phyloP scores from a whole-genome alignment of 1,140 invertebrate species.

The Sycobia sp. region DNA sequence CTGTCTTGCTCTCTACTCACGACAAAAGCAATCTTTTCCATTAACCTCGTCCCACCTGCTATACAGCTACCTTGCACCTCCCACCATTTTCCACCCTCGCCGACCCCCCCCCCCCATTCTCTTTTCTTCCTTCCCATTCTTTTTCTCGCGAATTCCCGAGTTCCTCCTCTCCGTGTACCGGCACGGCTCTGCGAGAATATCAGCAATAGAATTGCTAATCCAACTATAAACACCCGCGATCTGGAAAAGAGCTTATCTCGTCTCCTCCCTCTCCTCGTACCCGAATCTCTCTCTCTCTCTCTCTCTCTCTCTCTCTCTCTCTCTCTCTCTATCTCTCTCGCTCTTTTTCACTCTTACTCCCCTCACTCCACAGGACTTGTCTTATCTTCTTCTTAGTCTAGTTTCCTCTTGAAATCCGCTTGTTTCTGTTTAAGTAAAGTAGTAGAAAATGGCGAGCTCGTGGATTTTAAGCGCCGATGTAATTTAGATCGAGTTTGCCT shows the following conservation, averaged over 20 bases:
- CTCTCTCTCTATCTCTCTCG: neutral
- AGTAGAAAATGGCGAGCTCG: neutral
- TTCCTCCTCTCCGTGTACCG: constrained; percentile 13
- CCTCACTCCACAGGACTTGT: neutral
- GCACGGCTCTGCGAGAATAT: constrained; percentile 39
- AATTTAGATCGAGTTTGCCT: constrained; percentile 26
- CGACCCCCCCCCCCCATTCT: constrained; percentile 18
- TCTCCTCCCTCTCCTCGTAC: constrained; percentile 1
- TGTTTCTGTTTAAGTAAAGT: constrained; percentile 30
- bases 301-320: constrained; percentile 21
- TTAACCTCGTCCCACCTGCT: constrained; percentile 36
- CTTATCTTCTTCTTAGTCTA: constrained; percentile 19
- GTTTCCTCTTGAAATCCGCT: constrained; percentile 30
- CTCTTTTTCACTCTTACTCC: neutral
- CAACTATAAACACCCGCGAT: constrained; percentile 48
- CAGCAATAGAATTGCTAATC: constrained; percentile 54
- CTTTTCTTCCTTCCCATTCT: too few species aligned
- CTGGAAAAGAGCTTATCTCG: constrained; percentile 7
- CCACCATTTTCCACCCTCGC: constrained; percentile 3
- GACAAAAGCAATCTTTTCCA: constrained; percentile 47
- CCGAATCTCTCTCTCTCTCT: neutral
- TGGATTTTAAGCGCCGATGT: constrained; percentile 22
- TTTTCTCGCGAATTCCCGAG: constrained; percentile 36
- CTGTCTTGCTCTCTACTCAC: constrained; percentile 15
- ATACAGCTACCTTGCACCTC: neutral